These are phyloP conservation scores for Anorthoa munda DNA, from an alignment of 2,888 invertebrate species.

Conservation along the genomic window DNA sequence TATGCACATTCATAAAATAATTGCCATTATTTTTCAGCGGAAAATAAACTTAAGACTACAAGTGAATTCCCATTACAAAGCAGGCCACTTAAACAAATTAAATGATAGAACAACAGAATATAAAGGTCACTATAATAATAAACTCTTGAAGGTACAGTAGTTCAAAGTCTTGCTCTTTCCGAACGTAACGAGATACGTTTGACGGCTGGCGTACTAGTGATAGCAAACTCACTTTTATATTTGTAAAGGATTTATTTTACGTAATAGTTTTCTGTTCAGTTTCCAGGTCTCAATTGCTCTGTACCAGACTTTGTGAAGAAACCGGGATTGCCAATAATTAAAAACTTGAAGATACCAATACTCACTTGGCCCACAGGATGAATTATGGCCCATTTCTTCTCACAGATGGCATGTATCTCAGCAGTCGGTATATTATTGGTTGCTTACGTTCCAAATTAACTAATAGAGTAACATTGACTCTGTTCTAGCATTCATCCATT, in stretches of 20 bases:
- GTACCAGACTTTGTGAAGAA: too few relatives aligned
- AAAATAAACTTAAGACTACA: neutral
- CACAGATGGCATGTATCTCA: too few relatives aligned
- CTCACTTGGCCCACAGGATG: too few relatives aligned
- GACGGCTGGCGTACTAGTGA: conserved; percentile 31
- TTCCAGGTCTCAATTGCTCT: too few relatives aligned
- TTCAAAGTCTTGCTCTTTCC: conserved; percentile 24
- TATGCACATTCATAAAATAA: neutral
- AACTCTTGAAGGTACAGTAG: conserved; percentile 23
- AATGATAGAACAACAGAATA: neutral
- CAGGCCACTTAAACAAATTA: conserved; percentile 12
- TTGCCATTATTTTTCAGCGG: neutral
- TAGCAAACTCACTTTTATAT: conserved; percentile 29
- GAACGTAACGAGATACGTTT: conserved; percentile 46
- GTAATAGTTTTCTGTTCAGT: too few relatives aligned
- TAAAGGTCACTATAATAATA: conserved; percentile 10
- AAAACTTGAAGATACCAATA: too few relatives aligned
- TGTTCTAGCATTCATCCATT: too few relatives aligned
- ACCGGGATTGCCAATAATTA: too few relatives aligned
- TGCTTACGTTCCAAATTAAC: too few relatives aligned
- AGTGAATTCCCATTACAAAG: conserved; percentile 2
- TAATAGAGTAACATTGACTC: too few relatives aligned
- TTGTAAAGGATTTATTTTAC: neutral
- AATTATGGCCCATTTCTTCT: too few relatives aligned
- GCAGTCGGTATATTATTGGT: too few relatives aligned